Evolutionary conservation across 2,888 invertebrate species (phyloP), one percentile per base, ranked within the genome.

Genomic region (Tachina lurida): DNA sequence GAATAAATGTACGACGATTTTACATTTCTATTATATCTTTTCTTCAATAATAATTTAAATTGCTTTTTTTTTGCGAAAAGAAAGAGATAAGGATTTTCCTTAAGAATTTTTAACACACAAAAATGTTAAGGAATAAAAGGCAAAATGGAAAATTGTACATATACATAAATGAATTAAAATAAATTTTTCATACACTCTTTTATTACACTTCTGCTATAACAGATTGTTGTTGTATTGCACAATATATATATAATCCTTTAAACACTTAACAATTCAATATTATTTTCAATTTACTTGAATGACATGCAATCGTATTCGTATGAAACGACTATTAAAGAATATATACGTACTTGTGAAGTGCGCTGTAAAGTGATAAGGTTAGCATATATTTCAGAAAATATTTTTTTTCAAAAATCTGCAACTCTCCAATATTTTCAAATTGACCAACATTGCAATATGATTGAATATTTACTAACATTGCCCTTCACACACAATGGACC

Each of bases 201-300:
- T 70, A 68, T 68, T 60, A 80, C 47, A 75, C 43, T 47, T 74
- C 60, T 60, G 19, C 12, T 58, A 73, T 58, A 65, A 41, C 56
- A 19, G 49, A 15, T 54, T 71, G n/a, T 58, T 73, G 65, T 80
- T 80, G 74, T 76, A 73, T 47, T 80, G 75, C 54, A 80, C 70
- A 80, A 84, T 71, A 31, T 22, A 22, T 3, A 22, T 31, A 71
- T 84, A 84, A 84, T 84, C 84, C 76, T 84, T 84, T 84, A 84
- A 84, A 84, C 84, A 84, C 84, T 84, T 81, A 76, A 84, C 76
- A 81, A 84, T 81, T 81, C 84, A 76, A 84, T 84, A 84, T 76
- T 81, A 84, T 84, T 84, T 84, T 84, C 81, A 84, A 84, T 84
- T 84, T 84, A 84, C 84, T 84, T 81, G 81, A 84, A 81, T 84